Base-by-base conservation (phyloP, 2,888 invertebrate genomes). In the Hololepta plana region DNA sequence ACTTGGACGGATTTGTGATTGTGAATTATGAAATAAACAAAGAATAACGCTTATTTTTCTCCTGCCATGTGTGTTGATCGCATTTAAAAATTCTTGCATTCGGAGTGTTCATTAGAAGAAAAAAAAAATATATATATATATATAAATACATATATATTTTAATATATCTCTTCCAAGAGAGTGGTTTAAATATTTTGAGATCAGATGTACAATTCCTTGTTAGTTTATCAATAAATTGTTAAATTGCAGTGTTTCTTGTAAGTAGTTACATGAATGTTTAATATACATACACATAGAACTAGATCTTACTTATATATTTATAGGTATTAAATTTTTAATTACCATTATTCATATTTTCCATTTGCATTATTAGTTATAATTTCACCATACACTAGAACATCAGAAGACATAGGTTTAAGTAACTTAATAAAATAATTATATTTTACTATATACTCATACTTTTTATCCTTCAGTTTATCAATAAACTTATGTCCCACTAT, bases 41-140 rank as follows among this genome's bases (percentile, higher is more conserved):
- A n/a, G n/a, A n/a, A n/a, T n/a, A n/a, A n/a, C n/a, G n/a, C n/a
- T n/a, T n/a, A n/a, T n/a, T n/a, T n/a, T 43, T 47, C 39, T 46
- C 47, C 48, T 46, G 49, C 47, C 45, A 46, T 43, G 45, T 51
- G 46, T 49, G 45, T 51, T 49, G 40, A 49, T 48, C 46, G 53
- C 53, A 52, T 53, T 53, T 41, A 45, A 45, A 39, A 46, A 41
- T 46, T 46, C 39, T 45, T 47, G 47, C 48, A 46, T 45, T 41
- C 53, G 53, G 54, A 54, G 49, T 54, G 54, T 54, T 54, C 38
- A 43, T 29, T 24, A 24, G 21, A 28, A 28, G 27, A 30, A 25
- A 20, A 15, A 16, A 15, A 20, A 30, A 20, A 20, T 13, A 15
- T 15, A 13, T n/a, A 12, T 23, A 14, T 24, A 9, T 10, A 14